Conservation (phyloP, 2,888 invertebrate genomes). For the Hirtodrosophila cameraria region DNA sequence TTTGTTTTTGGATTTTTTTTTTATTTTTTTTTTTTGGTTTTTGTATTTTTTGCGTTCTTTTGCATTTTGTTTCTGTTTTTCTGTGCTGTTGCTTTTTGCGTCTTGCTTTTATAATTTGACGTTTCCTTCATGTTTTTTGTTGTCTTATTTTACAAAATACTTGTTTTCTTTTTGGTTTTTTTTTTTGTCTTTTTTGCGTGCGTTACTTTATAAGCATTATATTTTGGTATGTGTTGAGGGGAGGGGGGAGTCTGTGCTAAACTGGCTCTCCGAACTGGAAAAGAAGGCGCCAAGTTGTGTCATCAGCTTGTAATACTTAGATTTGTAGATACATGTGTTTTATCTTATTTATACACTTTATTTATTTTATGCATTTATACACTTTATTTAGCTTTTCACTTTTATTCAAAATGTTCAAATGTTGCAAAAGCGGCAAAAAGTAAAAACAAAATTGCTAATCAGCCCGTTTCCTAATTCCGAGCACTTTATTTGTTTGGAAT, state of each 20-base stretch:
- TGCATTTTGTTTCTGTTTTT: conserved; percentile 33
- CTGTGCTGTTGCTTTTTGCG: conserved; percentile 52
- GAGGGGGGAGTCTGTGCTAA: conserved; percentile 22
- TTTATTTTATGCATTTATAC: background rate
- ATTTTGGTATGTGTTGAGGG: conserved; percentile 11
- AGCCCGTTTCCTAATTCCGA: too few species aligned
- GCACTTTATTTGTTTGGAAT: too few species aligned
- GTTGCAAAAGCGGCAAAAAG: too few species aligned
- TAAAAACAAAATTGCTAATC: too few species aligned
- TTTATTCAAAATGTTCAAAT: background rate
- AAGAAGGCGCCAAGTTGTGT: conserved; percentile 19
- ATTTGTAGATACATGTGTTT: conserved; percentile 16
- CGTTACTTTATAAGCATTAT: conserved; percentile 27
- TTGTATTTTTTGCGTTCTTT: conserved; percentile 39
- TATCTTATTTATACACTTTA: background rate
- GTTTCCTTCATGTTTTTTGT: conserved; percentile 36
- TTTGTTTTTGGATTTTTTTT: conserved; percentile 26
- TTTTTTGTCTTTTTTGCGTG: background rate
- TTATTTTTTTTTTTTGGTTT: conserved; percentile 4
- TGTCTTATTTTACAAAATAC: conserved; percentile 33
- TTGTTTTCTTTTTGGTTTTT: conserved; percentile 23
- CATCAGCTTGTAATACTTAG: conserved; percentile 35
- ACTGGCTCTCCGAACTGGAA: conserved; percentile 26
- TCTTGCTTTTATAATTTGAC: conserved; percentile 53
- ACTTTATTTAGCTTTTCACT: conserved; percentile 2